Evolutionary conservation across 2,888 invertebrate species (phyloP), one percentile per base, ranked within the genome.

Genomic region (Dione juno): DNA sequence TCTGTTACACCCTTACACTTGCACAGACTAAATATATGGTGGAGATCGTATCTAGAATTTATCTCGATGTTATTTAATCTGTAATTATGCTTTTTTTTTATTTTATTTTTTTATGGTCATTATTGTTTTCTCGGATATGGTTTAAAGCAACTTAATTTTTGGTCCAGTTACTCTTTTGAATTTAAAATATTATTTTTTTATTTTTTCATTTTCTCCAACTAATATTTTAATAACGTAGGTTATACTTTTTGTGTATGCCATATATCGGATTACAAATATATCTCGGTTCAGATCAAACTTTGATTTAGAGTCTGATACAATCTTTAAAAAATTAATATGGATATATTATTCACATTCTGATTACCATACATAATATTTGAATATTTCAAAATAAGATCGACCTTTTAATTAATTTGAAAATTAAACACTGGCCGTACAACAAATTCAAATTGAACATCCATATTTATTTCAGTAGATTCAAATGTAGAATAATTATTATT

Each of bases 401-500:
- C 19, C 70, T 64, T 43, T 21, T n/a, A n/a, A 11, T 45, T n/a
- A 19, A 45, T n/a, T 5, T 1, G 9, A 45, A 53, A 19, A 19
- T n/a, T 19, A 40, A n/a, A 28, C 19, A 57, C 70, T 75, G 72
- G 74, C 63, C 2, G 41, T n/a, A 19, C 14, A 59, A 70, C 8
- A 67, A 63, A 70, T 74, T 74, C 66, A 53, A 71, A 76, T 74
- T 67, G 70, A 71, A 61, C 61, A 61, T 3, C 37, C 37, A 48
- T 40, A 37, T 64, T 68, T 40, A n/a, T 43, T 63, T 59, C 21
- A 61, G 21, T 66, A 74, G 79, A 78, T 88, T 89, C 79, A 79
- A 90, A 88, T 74, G 72, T 81, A 77, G 83, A 82, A 84, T 52
- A 52, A 67, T 80, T 79, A 80, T 86, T 81, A 87, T 82, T 82